Base-by-base conservation (phyloP, 2,113 vertebrate species). In the Python bivittatus region DNA sequence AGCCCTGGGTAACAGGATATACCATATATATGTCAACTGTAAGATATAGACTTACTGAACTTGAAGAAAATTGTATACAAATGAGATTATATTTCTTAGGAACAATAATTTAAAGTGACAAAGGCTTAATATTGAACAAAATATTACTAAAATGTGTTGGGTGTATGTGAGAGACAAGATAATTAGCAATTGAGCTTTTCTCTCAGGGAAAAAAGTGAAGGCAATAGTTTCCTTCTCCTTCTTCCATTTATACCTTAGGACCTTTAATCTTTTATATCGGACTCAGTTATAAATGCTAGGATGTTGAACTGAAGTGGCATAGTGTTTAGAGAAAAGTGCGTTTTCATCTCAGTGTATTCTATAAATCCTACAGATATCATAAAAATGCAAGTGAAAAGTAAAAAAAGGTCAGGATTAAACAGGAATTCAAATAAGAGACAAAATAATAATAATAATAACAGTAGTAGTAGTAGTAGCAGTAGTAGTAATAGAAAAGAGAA, bases 81-180 rank as follows among this genome's bases (percentile, higher is more conserved):
- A 92, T 88, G 56, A 89, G n/a, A 23, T 33, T 84, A 88, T n/a
- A 84, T 84, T 92, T 92, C 44, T 25, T 89, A 42, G 64, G 56
- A 42, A 84, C 42, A 52, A 60, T 79, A 68, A 84, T 84, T 84
- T 84, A 88, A 92, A 84, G 58, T 64, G 57, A 84, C 72, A 93
- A 88, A 25, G 17, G 85, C 10, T 91, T 84, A 83, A 84, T 61
- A 56, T 54, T 60, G 52, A 88, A 58, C 42, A 88, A 48, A 54
- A 4, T 68, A 54, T n/a, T 33, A 0, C 0, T 25, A 20, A 90
- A 48, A 61, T 72, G 2, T 1, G 5, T 2, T 48, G n/a, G 33
- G n/a, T 72, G 68, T n/a, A 8, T 72, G 33, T 38, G 33, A 29
- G 64, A 29, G 1, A 12, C 10, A 29, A 94, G 91, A 91, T 3